These are phyloP conservation scores for Cosmorhoe ocellata DNA, from an alignment of 2,888 invertebrate species.

Conservation along the genomic window DNA sequence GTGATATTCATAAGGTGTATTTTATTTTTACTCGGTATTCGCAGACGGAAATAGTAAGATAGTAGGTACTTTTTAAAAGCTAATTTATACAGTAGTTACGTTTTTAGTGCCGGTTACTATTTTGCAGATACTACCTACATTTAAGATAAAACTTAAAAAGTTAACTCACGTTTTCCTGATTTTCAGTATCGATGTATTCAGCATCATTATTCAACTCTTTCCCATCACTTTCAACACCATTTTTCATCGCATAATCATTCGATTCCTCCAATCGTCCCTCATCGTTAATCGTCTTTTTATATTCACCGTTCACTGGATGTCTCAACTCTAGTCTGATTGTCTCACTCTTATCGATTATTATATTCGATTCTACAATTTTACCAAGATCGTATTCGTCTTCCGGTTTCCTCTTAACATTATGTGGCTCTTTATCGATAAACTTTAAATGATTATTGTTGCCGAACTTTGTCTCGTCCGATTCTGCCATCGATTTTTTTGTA, in stretches of 20 bases:
- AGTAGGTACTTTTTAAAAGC: too few relatives aligned
- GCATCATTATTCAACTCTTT: conserved; percentile 42
- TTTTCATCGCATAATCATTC: conserved; percentile 50
- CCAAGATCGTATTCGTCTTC: conserved; percentile 52
- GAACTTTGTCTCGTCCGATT: conserved; percentile 33
- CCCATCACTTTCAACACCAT: conserved; percentile 43
- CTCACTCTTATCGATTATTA: conserved; percentile 61
- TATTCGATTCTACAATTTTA: conserved; percentile 61
- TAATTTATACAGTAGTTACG: too few relatives aligned
- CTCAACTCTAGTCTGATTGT: conserved; percentile 63
- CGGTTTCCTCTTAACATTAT: conserved; percentile 55
- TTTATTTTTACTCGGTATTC: too few relatives aligned
- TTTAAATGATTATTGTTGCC: conserved; percentile 55
- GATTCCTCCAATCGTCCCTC: conserved; percentile 29
- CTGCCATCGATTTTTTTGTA: conserved; percentile 30
- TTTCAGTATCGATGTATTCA: conserved; percentile 45
- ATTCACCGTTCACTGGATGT: conserved; percentile 43
- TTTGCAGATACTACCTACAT: too few relatives aligned
- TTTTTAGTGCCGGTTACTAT: too few relatives aligned
- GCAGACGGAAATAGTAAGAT: too few relatives aligned
- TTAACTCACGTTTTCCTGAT: conserved; percentile 32
- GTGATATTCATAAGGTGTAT: too few relatives aligned
- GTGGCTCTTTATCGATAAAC: conserved; percentile 37
- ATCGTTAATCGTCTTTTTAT: conserved; percentile 29
- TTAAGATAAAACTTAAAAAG: too few relatives aligned